phyloP scores from a whole-genome alignment of 2,888 invertebrate species.

The Adela reaumurella region DNA sequence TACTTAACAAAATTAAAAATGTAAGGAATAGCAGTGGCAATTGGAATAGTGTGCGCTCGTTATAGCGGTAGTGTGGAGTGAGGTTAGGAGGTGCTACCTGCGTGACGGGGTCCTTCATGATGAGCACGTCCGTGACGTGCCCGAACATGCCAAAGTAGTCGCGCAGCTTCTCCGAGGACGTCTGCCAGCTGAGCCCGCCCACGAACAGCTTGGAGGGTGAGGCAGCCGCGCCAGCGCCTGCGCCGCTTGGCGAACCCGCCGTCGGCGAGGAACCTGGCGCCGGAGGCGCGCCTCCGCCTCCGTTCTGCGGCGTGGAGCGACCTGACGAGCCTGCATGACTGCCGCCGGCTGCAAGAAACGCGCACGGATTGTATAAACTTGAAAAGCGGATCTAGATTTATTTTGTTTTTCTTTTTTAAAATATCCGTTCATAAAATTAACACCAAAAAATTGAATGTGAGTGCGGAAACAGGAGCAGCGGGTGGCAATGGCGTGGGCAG shows the following conservation, averaged over 20 bases:
- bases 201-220: constrained; percentile 87
- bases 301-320: constrained; percentile 64
- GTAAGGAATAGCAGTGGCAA: no score
- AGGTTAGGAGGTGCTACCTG: constrained; percentile 58
- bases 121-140: constrained; percentile 84
- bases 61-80: background rate
- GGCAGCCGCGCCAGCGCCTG: constrained; percentile 38
- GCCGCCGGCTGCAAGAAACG: constrained; percentile 9
- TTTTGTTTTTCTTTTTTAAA: no score
- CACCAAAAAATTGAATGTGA: no score
- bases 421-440: no score
- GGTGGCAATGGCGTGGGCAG: no score
- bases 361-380: constrained; percentile 12
- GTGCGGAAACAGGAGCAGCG: no score
- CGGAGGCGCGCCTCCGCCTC: constrained; percentile 23
- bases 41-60: no score
- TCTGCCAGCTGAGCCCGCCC: constrained; percentile 91
- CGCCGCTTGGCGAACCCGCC: constrained; percentile 22
- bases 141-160: constrained; percentile 93
- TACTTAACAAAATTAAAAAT: no score
- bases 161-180: constrained; percentile 86
- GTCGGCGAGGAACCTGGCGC: constrained; percentile 22
- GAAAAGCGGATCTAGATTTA: no score
- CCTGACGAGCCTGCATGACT: constrained; percentile 56
- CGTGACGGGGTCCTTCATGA: constrained; percentile 92